Evolutionary conservation across 2,888 invertebrate genomes (phyloP).

Genomic region (Actias luna): DNA sequence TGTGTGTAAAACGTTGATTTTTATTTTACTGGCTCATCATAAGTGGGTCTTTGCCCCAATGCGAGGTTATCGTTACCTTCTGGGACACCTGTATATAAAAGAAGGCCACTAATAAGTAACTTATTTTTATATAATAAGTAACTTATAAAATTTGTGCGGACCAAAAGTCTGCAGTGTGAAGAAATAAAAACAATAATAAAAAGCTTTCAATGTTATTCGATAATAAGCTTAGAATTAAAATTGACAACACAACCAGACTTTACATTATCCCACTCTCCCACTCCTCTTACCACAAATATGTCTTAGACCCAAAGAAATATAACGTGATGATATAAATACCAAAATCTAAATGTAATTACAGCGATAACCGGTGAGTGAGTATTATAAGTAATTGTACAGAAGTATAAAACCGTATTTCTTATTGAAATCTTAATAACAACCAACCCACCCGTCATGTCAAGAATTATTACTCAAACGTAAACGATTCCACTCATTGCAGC

Average conservation of each 20-base stretch:
- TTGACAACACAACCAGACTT: background rate
- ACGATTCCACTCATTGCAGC: conserved; percentile 1
- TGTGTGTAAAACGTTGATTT: too few species aligned
- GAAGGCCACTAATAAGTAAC: too few species aligned
- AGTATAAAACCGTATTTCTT: conserved; percentile 45
- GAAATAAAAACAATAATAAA: too few species aligned
- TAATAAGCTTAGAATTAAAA: background rate
- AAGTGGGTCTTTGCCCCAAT: too few species aligned
- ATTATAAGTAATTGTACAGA: conserved; percentile 20
- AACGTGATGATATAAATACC: background rate
- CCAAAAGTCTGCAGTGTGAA: too few species aligned
- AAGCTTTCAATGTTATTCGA: background rate
- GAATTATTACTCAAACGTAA: conserved; percentile 40
- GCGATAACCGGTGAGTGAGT: conserved; percentile 25
- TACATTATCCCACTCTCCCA: background rate
- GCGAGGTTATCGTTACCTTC: too few species aligned
- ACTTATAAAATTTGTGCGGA: too few species aligned
- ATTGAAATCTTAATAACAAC: conserved; percentile 53
- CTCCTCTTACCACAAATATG: background rate
- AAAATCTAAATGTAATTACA: conserved; percentile 21
- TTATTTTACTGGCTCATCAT: too few species aligned
- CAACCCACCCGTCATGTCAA: conserved; percentile 42
- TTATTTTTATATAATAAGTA: too few species aligned
- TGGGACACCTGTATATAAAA: too few species aligned
- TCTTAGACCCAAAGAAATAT: background rate